Base-by-base conservation (phyloP, 2,888 invertebrate species). In the Cosmopolites sordidus region DNA sequence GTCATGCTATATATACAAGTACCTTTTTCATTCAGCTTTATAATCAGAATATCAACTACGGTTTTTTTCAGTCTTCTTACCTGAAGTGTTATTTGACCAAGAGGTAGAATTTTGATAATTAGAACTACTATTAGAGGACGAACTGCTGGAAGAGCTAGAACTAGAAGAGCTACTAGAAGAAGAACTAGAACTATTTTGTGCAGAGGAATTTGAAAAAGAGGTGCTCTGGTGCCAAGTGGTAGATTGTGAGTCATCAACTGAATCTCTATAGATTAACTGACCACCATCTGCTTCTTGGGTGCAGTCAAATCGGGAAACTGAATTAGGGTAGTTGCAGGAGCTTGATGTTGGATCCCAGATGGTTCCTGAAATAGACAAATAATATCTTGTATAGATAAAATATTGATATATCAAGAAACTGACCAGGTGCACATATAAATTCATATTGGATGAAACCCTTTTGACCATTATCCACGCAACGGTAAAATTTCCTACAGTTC, bases 401-500 rank as follows among this genome's bases (percentile, higher is more conserved):
- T n/a, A n/a, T n/a, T n/a, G n/a, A n/a, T n/a, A n/a, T n/a, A n/a
- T n/a, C n/a, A 12, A 14, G 1, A 18, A 39, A 27, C 41, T 49
- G 42, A 57, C 57, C 57, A 52, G 84, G 80, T 2, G 83, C 85
- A 71, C 90, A 91, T 11, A 75, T 76, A 69, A 87, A 91, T 56
- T 87, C 84, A 67, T 86, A 85, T 72, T 80, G 83, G 42, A 74
- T 82, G 62, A 76, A 86, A 2, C 77, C 76, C 54, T 79, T 80
- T 27, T 78, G 73, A 0, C 81, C 82, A 66, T 80, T 78, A 52
- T 78, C 78, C 16, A 87, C 82, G 62, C 91, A 91, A 65, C 89
- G 80, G 69, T 89, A 89, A 73, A 89, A 91, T 46, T 81, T 75
- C 43, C 78, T 77, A 67, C 91, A 91, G 66, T 88, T 80, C n/a